Evolutionary conservation across 2,113 vertebrate genomes (phyloP), one percentile per base, ranked within the genome.

Genomic region (Mobula hypostoma): DNA sequence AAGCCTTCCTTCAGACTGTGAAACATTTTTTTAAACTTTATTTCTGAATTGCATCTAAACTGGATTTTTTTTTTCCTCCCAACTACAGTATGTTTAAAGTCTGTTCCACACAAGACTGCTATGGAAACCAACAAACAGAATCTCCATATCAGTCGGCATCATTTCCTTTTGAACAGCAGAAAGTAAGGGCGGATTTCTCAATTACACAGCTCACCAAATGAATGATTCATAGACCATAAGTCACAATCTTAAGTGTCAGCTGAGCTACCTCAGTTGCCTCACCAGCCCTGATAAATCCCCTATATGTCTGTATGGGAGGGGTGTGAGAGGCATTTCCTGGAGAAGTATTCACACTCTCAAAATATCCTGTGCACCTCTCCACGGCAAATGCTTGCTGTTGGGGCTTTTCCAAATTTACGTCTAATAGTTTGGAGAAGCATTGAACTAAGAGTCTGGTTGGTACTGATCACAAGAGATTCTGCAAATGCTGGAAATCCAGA

Each of bases 91-190:
- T 93, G 74, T 93, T 74, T 74, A 76, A 93, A 93, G 72, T 68
- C 40, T 76, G 72, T 74, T 74, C 36, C 27, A 19, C 40, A 93
- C 4, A 70, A 72, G 48, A 48, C 40, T 72, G 70, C 91, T 93
- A 93, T 93, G 91, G 91, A 93, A 93, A 93, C 91, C 7, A 19
- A 29, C 32, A 74, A 74, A 93, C 70, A 93, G 90, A 93, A 93
- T n/a, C 15, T 32, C 85, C 29, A 63, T 88, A 66, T 19, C 61
- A 68, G 61, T 63, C n/a, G 40, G 70, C 68, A 93, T 76, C 14
- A 93, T 93, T 56, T 93, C 40, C 36, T 74, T 93, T 93, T 93
- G 7, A 70, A 93, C 48, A 93, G 66, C 8, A 70, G 27, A 27
- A 24, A 74, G 70, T 27, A 15, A 90, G 68, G 63, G 68, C 72